phyloP scores from a whole-genome alignment of 2,113 vertebrate genomes.

The Orthochromis malagaraziensis region DNA sequence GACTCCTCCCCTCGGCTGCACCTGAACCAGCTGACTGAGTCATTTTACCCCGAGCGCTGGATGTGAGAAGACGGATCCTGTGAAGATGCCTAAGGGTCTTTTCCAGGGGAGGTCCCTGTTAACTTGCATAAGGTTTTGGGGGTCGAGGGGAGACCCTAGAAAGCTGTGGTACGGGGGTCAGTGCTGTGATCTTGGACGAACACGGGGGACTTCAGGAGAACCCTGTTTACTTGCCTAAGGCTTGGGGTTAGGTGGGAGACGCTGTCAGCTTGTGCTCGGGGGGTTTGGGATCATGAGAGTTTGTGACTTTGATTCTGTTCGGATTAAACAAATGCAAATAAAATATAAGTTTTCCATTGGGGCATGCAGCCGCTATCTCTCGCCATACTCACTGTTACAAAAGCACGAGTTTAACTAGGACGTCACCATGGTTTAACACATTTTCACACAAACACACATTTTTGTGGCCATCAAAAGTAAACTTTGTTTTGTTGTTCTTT shows the following conservation, averaged over 20 bases:
- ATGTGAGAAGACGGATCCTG: not conserved
- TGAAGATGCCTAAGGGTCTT: not conserved
- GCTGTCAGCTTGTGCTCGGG: rapidly evolving
- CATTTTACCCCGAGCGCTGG: too few species aligned
- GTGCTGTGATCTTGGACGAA: not conserved
- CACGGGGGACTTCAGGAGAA: rapidly evolving
- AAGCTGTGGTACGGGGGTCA: not conserved
- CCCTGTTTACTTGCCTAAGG: not conserved
- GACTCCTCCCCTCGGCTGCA: not conserved
- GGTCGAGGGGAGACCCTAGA: not conserved
- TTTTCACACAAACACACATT: not conserved
- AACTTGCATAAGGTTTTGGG: not conserved
- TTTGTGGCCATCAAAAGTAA: not conserved
- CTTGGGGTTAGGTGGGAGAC: not conserved
- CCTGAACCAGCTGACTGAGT: not conserved
- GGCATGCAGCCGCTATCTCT: rapidly evolving
- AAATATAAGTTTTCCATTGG: rapidly evolving
- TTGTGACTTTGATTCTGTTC: not conserved
- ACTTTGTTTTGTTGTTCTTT: not conserved
- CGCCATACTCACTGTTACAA: not conserved
- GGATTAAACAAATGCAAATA: not conserved
- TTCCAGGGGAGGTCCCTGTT: not conserved
- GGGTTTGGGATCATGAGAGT: not conserved
- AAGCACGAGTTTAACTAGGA: rapidly evolving
- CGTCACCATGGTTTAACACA: rapidly evolving